Evolutionary conservation across 2,888 invertebrate genomes (phyloP).

Genomic region (Lepidocyrtinus sp.): DNA sequence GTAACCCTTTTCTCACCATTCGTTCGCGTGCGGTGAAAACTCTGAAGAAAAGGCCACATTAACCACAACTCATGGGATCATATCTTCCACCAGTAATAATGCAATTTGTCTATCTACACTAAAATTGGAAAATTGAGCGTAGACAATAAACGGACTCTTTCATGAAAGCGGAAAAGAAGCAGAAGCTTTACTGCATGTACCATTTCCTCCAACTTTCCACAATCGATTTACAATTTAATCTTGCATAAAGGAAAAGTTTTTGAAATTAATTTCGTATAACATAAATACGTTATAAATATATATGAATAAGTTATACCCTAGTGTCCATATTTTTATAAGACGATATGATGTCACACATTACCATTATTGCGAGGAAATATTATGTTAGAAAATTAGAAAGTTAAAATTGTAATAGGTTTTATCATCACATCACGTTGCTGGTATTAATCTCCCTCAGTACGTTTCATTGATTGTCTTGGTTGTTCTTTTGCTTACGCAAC

Average conservation of each 20-base stretch:
- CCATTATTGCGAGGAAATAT: neutral
- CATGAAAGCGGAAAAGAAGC: constrained; percentile 16
- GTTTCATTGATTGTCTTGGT: too few species aligned
- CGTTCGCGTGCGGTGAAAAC: neutral
- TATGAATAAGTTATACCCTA: neutral
- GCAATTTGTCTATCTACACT: neutral
- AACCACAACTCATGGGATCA: constrained; percentile 11
- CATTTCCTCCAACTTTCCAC: neutral
- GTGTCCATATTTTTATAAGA: constrained; percentile 1
- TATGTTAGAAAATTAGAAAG: constrained; percentile 8
- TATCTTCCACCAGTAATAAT: neutral
- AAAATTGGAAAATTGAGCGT: constrained; percentile 14
- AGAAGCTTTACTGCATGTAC: neutral
- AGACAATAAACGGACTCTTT: neutral
- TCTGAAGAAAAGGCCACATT: neutral
- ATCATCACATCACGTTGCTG: too few species aligned
- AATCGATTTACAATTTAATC: constrained; percentile 18
- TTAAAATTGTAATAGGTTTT: too few species aligned
- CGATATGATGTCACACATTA: constrained; percentile 1
- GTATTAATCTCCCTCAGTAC: too few species aligned
- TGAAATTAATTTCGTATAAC: neutral
- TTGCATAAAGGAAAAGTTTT: neutral
- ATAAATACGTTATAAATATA: neutral
- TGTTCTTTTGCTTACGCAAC: too few species aligned
- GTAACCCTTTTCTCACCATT: neutral